phyloP scores from a whole-genome alignment of 2,888 invertebrate species.

The Polyploca ridens region DNA sequence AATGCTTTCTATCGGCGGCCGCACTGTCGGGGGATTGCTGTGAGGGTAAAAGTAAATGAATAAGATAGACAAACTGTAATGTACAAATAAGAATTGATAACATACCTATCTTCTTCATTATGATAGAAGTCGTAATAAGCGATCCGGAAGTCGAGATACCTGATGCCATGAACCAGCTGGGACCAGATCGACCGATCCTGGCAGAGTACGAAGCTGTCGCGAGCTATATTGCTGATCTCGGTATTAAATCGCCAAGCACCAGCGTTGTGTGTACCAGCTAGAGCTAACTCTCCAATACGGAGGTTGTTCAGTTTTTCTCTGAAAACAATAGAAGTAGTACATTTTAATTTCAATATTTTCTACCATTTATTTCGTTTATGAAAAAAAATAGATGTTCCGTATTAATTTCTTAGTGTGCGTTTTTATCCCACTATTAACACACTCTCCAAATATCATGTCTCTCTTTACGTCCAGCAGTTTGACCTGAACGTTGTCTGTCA shows the following conservation, averaged over 20 bases:
- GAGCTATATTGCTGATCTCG: slow-evolving; percentile 67
- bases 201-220: slow-evolving; percentile 75
- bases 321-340: slow-evolving; percentile 27
- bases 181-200: slow-evolving; percentile 93
- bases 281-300: slow-evolving; percentile 75
- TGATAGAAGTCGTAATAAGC: slow-evolving; percentile 85
- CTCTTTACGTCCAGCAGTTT: too few species aligned
- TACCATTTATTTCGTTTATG: too few species aligned
- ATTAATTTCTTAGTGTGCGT: too few species aligned
- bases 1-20: too few species aligned
- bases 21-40: too few species aligned
- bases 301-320: slow-evolving; percentile 68
- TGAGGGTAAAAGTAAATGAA: too few species aligned
- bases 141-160: slow-evolving; percentile 92
- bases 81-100: neutral
- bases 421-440: too few species aligned
- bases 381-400: too few species aligned
- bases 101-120: slow-evolving; percentile 69
- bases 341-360: slow-evolving; percentile 32
- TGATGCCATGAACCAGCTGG: slow-evolving; percentile 92
- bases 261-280: slow-evolving; percentile 84
- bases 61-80: too few species aligned
- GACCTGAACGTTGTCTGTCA: too few species aligned
- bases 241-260: slow-evolving; percentile 81
- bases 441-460: too few species aligned